These are phyloP conservation scores for Vandiemenella viatica DNA, from an alignment of 2,888 invertebrate species.

Conservation along the genomic window DNA sequence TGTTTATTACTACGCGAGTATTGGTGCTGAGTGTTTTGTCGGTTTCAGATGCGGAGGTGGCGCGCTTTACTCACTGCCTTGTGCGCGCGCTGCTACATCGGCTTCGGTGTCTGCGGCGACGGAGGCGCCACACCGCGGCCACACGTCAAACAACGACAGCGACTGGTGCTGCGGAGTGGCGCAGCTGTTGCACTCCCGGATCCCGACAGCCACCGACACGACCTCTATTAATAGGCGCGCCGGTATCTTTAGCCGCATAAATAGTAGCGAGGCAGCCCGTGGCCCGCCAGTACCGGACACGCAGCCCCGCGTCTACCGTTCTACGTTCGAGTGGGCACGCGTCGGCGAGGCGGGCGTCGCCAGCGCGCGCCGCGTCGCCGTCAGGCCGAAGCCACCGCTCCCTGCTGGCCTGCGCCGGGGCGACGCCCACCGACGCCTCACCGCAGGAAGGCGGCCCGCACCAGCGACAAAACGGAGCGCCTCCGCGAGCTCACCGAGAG, in stretches of 20 bases:
- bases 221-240: conserved; percentile 20
- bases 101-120: neutral
- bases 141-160: conserved; percentile 5
- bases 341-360: too few relatives aligned
- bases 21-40: too few relatives aligned
- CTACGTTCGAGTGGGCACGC: conserved; percentile 22
- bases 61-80: too few relatives aligned
- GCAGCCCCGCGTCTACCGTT: conserved; percentile 21
- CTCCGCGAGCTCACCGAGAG: conserved; percentile 63
- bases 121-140: conserved; percentile 9
- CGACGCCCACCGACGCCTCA: conserved; percentile 23
- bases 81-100: neutral
- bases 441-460: conserved; percentile 14
- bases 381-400: conserved; percentile 24
- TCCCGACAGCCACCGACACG: conserved; percentile 7
- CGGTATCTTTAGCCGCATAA: conserved; percentile 16
- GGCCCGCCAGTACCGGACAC: conserved; percentile 6
- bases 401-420: conserved; percentile 22
- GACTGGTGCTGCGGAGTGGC: conserved; percentile 21
- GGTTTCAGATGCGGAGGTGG: too few relatives aligned
- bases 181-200: conserved; percentile 14
- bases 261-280: conserved; percentile 12
- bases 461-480: conserved; percentile 52
- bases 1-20: too few relatives aligned
- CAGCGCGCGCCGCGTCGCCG: conserved; percentile 28